These are phyloP conservation scores for Neosalanx taihuensis DNA, from an alignment of 2,797 vertebrate genomes.

Conservation along the genomic window DNA sequence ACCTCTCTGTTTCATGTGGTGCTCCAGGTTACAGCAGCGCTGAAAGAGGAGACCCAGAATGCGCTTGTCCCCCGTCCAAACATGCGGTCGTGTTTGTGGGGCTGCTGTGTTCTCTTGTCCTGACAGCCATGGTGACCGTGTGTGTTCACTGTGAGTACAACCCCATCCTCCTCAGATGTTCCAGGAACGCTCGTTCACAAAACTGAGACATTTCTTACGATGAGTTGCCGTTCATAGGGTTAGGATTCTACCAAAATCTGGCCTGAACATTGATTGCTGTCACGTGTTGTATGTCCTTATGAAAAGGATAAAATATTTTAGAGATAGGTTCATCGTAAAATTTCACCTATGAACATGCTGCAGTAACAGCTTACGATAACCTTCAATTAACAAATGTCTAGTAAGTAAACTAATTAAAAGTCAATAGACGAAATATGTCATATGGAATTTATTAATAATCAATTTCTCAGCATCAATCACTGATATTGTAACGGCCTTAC, in stretches of 20 bases:
- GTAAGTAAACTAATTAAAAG: too few relatives aligned
- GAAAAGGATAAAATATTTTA: too few relatives aligned
- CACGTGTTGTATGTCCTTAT: too few relatives aligned
- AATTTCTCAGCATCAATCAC: neutral
- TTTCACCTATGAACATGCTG: too few relatives aligned
- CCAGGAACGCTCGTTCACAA: neutral
- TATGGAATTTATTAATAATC: neutral
- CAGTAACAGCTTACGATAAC: too few relatives aligned
- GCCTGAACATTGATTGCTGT: too few relatives aligned
- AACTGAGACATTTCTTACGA: neutral
- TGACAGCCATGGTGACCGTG: conserved; percentile 6
- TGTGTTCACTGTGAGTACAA: conserved; percentile 13
- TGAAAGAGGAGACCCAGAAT: neutral
- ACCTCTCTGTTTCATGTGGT: neutral
- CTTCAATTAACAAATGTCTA: too few relatives aligned
- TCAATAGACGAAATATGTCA: too few relatives aligned
- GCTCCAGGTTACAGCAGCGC: neutral
- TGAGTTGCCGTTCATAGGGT: neutral
- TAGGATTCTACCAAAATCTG: neutral
- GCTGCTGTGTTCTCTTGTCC: conserved; percentile 13
- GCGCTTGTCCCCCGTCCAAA: neutral
- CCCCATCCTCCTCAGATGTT: neutral
- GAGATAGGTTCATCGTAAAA: too few relatives aligned
- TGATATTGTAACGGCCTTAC: neutral
- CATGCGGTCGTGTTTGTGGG: conserved; percentile 3